Evolutionary conservation across 2,888 invertebrate genomes (phyloP).

Genomic region (Xestia ashworthii): DNA sequence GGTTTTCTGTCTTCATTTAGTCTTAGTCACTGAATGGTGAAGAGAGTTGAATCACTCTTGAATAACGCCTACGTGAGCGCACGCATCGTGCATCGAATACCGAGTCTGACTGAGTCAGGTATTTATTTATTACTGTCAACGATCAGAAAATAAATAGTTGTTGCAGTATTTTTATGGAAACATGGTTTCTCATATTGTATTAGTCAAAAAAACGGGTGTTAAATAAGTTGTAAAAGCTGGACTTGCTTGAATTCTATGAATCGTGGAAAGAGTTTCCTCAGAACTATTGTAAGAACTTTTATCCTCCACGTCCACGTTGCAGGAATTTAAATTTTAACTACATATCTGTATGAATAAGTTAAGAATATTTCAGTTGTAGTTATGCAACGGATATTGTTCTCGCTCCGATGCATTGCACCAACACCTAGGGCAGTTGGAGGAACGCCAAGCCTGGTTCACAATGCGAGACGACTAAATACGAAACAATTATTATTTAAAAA

Average conservation of each 20-base stretch:
- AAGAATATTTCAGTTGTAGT: slow-evolving; percentile 36
- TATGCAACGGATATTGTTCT: slow-evolving; percentile 51
- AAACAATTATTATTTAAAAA: slow-evolving; percentile 69
- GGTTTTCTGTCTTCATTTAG: slow-evolving; percentile 23
- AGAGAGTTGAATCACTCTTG: slow-evolving; percentile 45
- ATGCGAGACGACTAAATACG: slow-evolving; percentile 66
- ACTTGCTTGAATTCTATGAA: background rate
- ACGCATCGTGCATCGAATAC: slow-evolving; percentile 21
- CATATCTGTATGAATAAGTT: slow-evolving; percentile 40
- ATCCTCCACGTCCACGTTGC: background rate
- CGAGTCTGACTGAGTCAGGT: slow-evolving; percentile 20
- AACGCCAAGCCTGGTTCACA: slow-evolving; percentile 68
- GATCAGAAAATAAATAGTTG: slow-evolving; percentile 3
- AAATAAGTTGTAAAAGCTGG: background rate
- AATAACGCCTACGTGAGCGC: slow-evolving; percentile 20
- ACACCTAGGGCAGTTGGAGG: slow-evolving; percentile 68
- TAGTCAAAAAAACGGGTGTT: background rate
- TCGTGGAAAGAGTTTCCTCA: background rate
- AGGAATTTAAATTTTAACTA: slow-evolving; percentile 27
- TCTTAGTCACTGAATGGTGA: slow-evolving; percentile 37
- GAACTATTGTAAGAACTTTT: background rate
- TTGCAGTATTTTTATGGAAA: background rate
- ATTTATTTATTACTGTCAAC: slow-evolving; percentile 6
- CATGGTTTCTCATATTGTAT: background rate
- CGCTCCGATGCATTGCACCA: slow-evolving; percentile 62